Percentiles rank a stretch among this genome's conserved stretches.
phyloP scores from a whole-genome alignment of 64 coral and sea anemone species.

The Hydrozoanthus tunicans region DNA sequence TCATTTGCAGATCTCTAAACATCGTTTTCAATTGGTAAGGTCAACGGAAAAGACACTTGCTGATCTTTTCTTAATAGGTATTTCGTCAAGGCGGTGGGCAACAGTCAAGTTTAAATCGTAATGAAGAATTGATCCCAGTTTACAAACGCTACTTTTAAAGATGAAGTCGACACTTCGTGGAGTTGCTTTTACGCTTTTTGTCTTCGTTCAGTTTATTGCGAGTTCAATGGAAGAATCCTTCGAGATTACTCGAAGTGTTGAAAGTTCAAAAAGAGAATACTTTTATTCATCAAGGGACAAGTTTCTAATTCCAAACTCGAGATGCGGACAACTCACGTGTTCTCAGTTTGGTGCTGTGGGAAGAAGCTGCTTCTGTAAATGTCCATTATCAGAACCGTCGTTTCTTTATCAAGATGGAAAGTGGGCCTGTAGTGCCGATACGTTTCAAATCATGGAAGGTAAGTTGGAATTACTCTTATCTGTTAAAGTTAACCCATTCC shows the following conservation, averaged over 20 bases:
- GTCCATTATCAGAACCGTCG: background rate
- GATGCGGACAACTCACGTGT: background rate
- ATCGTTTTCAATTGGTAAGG: too few species aligned
- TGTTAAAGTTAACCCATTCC: too few species aligned
- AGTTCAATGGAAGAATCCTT: background rate
- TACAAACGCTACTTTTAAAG: background rate
- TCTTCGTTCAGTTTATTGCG: background rate
- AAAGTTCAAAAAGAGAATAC: background rate
- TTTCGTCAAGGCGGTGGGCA: too few species aligned
- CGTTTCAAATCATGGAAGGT: background rate
- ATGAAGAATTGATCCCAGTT: background rate
- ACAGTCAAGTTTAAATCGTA: too few species aligned
- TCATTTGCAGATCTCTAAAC: too few species aligned
- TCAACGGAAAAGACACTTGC: too few species aligned
- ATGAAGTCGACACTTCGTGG: background rate
- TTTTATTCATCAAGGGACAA: background rate
- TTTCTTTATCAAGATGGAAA: constrained; percentile 4
- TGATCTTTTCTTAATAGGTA: too few species aligned
- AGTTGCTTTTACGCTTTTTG: background rate
- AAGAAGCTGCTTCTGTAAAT: background rate
- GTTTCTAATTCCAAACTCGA: background rate
- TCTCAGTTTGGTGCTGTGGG: background rate
- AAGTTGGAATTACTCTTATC: background rate
- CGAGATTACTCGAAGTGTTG: background rate
- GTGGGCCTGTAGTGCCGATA: background rate